Evolutionary conservation across 2,797 vertebrate species (phyloP), one percentile per base, ranked within the genome.

Genomic region (Erithacus rubecula): DNA sequence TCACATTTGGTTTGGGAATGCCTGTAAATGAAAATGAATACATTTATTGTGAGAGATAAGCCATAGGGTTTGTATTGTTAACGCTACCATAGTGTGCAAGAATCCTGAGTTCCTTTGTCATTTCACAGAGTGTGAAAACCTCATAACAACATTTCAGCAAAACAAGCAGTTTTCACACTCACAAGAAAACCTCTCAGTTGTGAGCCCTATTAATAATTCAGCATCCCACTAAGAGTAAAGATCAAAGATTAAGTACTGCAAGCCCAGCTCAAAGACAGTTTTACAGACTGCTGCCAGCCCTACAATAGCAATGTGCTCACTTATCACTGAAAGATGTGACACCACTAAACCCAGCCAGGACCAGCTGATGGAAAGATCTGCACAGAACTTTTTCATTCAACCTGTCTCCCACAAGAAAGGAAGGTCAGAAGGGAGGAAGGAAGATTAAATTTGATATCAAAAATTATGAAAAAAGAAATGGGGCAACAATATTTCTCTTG

Each of bases 1-100:
- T 96, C 62, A 99, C 49, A 5, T 93, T 96, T 62, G 98, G 99
- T 67, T 86, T 97, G 39, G 99, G 99, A 83, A 98, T 92, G 56
- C 99, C 99, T 99, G 97, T 41, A 65, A 84, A 90, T 29, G 23
- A 62, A 97, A 91, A 71, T 13, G 83, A 70, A 58, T 89, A 32
- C 5, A 36, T 36, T 67, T 23, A 14, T 44, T 47, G 32, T 23
- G 34, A 59, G 32, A 78, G 23, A 65, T 7, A 67, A 81, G 26
- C 41, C 22, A 10, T 2, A 43, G 23, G 8, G 23, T 65, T 75
- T 64, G 6, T 29, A 32, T 8, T 52, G 65, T 19, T 55, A 32
- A 36, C 16, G 62, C 49, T 77, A 18, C 14, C 0, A 0, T 4
- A 23, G 22, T 24, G 75, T 4, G 30, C 30, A 49, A 79, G 47